phyloP scores from a whole-genome alignment of 1,140 invertebrate species.

The Brachionus paranguensis region DNA sequence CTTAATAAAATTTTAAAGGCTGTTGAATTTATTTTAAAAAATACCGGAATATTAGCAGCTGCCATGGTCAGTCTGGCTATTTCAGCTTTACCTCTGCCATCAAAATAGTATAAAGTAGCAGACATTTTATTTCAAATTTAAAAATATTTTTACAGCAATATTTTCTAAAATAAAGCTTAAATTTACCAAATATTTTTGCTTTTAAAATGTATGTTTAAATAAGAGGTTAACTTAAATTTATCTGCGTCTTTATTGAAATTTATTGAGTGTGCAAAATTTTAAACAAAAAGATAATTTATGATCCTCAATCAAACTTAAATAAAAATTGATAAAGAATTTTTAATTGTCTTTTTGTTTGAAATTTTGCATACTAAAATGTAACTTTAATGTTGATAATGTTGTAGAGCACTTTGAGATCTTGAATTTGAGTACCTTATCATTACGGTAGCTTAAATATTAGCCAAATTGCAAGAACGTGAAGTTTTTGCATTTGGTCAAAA shows the following conservation, averaged over 20 bases:
- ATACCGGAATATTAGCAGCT: constrained; percentile 40
- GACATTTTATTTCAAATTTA: neutral
- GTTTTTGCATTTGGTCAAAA: too few relatives aligned
- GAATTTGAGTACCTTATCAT: too few relatives aligned
- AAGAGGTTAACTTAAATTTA: neutral
- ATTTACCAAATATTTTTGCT: neutral
- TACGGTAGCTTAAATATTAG: too few relatives aligned
- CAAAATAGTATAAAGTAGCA: constrained; percentile 36
- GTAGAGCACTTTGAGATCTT: too few relatives aligned
- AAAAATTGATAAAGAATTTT: too few relatives aligned
- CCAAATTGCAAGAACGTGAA: too few relatives aligned
- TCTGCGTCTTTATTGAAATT: too few relatives aligned
- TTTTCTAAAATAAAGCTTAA: neutral
- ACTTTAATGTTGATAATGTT: too few relatives aligned
- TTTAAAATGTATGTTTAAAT: too few relatives aligned
- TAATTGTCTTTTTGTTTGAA: too few relatives aligned
- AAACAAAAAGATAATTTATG: neutral
- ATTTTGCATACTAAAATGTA: too few relatives aligned
- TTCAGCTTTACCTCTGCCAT: constrained; percentile 42
- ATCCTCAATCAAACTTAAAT: too few relatives aligned
- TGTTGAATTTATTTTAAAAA: neutral
- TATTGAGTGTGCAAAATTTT: neutral
- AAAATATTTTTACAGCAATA: neutral
- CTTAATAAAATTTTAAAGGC: neutral
- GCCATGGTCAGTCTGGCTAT: constrained; percentile 41